Base-by-base conservation (phyloP, 2,113 vertebrate species). In the Geococcyx californianus region DNA sequence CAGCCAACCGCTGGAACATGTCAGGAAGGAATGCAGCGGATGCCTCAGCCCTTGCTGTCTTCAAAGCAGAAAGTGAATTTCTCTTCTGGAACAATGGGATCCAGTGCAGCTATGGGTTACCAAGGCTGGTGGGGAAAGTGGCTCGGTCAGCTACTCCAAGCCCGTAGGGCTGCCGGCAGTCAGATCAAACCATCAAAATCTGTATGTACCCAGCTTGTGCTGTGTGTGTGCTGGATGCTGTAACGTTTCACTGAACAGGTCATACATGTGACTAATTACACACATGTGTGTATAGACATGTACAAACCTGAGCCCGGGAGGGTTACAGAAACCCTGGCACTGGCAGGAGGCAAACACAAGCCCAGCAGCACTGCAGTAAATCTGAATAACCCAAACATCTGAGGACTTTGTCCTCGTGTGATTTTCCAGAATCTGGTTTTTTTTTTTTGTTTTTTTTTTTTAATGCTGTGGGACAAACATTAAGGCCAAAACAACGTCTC, bases 111-210 rank as follows among this genome's bases (percentile, higher is more conserved):
- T 21, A 16, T 0, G 0, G 7, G 29, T 59, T 89, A 33, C 42
- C 13, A 26, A 38, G 29, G 42, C 36, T 2, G 1, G 26, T 20
- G 40, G 29, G 58, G 75, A 26, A 76, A 62, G 40, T 2, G 49
- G 28, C 62, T 72, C 15, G 28, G 21, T 33, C 44, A 67, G 38
- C 52, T 24, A 6, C 58, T 26, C 29, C 0, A 3, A 59, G 44
- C n/a, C 28, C 4, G 0, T 0, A 3, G 38, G 17, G 29, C 34
- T 66, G 38, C 36, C 0, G 1, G 42, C 1, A 16, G 10, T 51
- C 52, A 74, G 51, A 55, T 13, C 0, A 4, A 78, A 34, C 2
- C 26, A 64, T 28, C 26, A 4, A 44, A 44, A 62, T 15, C 67
- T 58, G 1, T 7, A 55, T 21, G 58, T 4, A 45, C 11, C 69